Evolutionary conservation across 92 coral and sea anemone species (phyloP), one percentile per base, ranked within the genome.

Genomic region (Heliopora coerulea): DNA sequence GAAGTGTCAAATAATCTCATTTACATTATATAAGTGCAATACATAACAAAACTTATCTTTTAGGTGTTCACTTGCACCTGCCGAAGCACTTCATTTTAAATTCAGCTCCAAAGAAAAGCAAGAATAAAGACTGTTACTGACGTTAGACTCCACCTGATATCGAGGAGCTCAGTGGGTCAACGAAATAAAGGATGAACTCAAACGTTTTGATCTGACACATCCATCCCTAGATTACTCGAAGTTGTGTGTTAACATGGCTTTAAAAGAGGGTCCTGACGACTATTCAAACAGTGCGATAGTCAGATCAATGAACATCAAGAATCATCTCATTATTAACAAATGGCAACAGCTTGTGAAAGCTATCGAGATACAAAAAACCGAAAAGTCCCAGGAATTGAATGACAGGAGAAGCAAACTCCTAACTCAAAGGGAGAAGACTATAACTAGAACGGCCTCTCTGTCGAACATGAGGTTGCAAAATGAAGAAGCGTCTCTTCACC

Each of bases 1-100:
- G 48, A 67, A 44, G 74, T 46, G 74, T 44, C 58, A 67, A 44
- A 67, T 67, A 44, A 67, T 67, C 74, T 49, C 59, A 67, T 37
- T 67, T 67, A 17, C 19, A 48, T 35, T 49, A 12, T 0, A 23
- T 35, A 56, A 44, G 58, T 10, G 48, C 74, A 67, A 67, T 44
- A 23, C 74, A 49, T 30, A 33, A 44, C 12, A 48, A 67, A 12
- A 65, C 24, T 14, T 8, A 59, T 33, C n/a, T 56, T 26, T 67
- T 37, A 5, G 13, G 14, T 67, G 74, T 67, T 67, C 39, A 67
- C 74, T 26, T 29, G 33, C 74, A 67, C 74, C 74, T 67, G 74
- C 74, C 59, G 11, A 29, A 8, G 7, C n/a, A 8, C 2, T 49
- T 67, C 37, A 67, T 26, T 67, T 67, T 11, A 7, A 28, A 67